Evolutionary conservation across 2,888 invertebrate genomes (phyloP), one percentile per base, ranked within the genome.

Genomic region (Caenorhabditis sulstoni): DNA sequence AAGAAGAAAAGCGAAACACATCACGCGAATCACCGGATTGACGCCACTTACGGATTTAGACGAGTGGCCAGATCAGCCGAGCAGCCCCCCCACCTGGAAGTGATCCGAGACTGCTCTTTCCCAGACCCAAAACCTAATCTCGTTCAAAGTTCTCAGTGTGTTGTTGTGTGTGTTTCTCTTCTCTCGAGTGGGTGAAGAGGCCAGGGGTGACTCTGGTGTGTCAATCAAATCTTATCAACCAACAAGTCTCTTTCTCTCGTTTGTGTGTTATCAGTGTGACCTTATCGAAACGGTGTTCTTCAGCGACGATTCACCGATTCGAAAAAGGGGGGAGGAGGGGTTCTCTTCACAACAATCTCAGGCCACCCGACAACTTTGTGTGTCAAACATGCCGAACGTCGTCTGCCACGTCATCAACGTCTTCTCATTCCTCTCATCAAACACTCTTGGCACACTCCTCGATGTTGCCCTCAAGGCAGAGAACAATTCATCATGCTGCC

Each of bases 401-500:
- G 22, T 1, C 8, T 16, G 18, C 45, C 22, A 14, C 22, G 49
- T 22, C 49, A 49, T 18, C 47, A 47, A 12, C 52, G 52, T 29
- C 52, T 52, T 29, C 52, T 14, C 29, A 7, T 29, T 29, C 29
- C 29, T 29, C 29, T 29, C 29, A 29, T 29, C 29, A 29, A 29
- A 29, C 29, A 53, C 29, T 12, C 29, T 53, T 37, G 53, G 53
- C 53, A 53, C 53, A 29, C 53, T 53, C 35, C 35, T 37, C 37
- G 8, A 9, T 3, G 18, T 35, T 7, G 29, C 29, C 47, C 39
- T 58, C n/a, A n/a, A 11, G 16, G 35, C 3, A 20, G 45, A 14
- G 45, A 45, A 41, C 52, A 52, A 68, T 68, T 12, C 37, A 68
- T 68, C 59, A 68, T 59, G 18, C 45, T 8, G 29, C 7, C 45